These are phyloP conservation scores for Brachionus paranguensis DNA, from an alignment of 1,140 invertebrate species.

Conservation along the genomic window DNA sequence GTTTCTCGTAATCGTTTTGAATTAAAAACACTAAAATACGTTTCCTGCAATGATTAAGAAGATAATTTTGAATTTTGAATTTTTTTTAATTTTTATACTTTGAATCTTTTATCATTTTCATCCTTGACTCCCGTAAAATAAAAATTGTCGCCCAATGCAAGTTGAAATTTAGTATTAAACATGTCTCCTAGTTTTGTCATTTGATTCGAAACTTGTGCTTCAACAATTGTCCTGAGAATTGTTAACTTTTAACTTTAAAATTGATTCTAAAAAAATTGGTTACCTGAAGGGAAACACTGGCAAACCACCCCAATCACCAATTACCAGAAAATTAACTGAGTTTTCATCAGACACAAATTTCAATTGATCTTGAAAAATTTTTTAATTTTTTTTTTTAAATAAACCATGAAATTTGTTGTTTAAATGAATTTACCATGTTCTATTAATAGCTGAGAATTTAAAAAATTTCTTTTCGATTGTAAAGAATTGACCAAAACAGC, in stretches of 20 bases:
- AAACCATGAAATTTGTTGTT: not conserved
- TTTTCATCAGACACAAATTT: not conserved
- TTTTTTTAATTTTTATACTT: conserved; percentile 40
- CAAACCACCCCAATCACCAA: conserved; percentile 49
- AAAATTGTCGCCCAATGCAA: conserved; percentile 46
- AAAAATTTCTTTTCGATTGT: not conserved
- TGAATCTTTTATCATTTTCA: conserved; percentile 44
- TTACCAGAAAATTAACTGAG: conserved; percentile 1
- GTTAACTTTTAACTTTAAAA: too few relatives aligned
- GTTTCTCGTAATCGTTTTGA: conserved; percentile 43
- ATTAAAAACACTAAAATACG: conserved; percentile 46
- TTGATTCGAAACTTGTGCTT: not conserved
- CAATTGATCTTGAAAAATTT: not conserved
- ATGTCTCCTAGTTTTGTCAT: conserved; percentile 29
- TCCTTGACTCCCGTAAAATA: conserved; percentile 44
- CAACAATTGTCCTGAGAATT: not conserved
- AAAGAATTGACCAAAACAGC: not conserved
- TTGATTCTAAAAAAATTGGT: not conserved
- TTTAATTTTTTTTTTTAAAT: not conserved
- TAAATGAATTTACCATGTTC: not conserved
- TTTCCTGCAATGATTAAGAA: conserved; percentile 42
- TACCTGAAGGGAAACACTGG: conserved; percentile 46
- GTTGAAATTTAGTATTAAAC: conserved; percentile 35
- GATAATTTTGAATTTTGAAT: not conserved
- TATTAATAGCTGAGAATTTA: not conserved